A percentile compares a stretch with the other conserved stretches of the same genome.
These are phyloP conservation scores for Sakesphorus luctuosus DNA, from an alignment of 2,113 vertebrate genomes.

Conservation along the genomic window DNA sequence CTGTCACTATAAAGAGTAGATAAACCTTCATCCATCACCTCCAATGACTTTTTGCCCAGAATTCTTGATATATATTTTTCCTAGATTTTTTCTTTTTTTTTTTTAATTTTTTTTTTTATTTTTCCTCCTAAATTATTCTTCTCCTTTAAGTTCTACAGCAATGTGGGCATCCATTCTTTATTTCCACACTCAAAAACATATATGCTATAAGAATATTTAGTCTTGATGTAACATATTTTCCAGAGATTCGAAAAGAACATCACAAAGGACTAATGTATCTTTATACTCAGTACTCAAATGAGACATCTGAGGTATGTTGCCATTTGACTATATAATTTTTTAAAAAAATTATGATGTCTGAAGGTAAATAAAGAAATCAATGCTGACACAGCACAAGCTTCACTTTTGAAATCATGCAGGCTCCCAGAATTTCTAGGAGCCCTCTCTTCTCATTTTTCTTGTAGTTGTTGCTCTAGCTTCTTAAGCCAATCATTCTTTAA, in stretches of 20 bases:
- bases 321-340: not conserved
- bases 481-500: not conserved
- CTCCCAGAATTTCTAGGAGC: not conserved
- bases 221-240: not conserved
- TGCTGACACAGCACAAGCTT: not conserved
- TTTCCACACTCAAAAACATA: not conserved
- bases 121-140: not conserved
- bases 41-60: not conserved
- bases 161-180: not conserved
- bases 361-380: not conserved
- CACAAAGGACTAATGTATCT: not conserved
- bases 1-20: conserved; percentile 37
- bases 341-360: not conserved
- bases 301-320: not conserved
- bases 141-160: not conserved
- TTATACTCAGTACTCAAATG: not conserved
- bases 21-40: conserved; percentile 30
- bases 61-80: not conserved
- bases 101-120: not conserved
- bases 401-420: not conserved
- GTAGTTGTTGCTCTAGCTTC: not conserved
- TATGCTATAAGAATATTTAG: not conserved
- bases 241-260: not conserved
- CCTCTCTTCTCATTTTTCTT: not conserved
- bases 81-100: not conserved